These are phyloP conservation scores for Saguinus imperator DNA, from an alignment of 2,113 vertebrate species.

Conservation along the genomic window DNA sequence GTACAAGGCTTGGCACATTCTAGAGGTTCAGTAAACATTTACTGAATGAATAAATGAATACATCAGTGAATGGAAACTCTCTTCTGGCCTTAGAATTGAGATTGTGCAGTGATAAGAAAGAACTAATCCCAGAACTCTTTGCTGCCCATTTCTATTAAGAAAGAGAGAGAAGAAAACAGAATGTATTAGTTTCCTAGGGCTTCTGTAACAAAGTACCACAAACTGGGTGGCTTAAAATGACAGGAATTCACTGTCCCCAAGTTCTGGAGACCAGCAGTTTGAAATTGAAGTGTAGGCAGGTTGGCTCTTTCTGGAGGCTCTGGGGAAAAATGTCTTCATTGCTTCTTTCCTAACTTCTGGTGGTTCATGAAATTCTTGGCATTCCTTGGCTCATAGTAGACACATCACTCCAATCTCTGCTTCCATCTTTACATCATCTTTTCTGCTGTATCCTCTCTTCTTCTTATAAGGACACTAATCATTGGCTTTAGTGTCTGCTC, in stretches of 20 bases:
- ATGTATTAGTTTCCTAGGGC: not conserved
- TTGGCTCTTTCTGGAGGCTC: not conserved
- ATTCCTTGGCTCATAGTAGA: not conserved
- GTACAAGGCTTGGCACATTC: not conserved
- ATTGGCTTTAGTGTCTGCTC: not conserved
- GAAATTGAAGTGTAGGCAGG: not conserved
- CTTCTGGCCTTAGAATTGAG: not conserved
- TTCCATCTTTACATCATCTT: not conserved
- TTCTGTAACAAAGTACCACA: not conserved
- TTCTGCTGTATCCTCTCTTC: not conserved
- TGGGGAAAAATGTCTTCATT: not conserved
- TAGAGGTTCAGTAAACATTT: not conserved
- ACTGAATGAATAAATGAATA: not conserved
- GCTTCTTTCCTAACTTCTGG: not conserved
- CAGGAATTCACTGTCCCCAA: not conserved
- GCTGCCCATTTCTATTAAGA: not conserved
- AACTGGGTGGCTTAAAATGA: not conserved
- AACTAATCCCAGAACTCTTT: not conserved
- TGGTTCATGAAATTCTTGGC: not conserved
- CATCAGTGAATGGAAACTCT: not conserved
- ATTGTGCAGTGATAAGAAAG: not conserved
- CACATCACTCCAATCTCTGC: not conserved
- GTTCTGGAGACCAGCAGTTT: not conserved
- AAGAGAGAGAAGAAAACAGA: not conserved
- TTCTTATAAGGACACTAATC: not conserved